Evolutionary conservation across 2,113 vertebrate genomes (phyloP).

Genomic region (Myocastor coypus): DNA sequence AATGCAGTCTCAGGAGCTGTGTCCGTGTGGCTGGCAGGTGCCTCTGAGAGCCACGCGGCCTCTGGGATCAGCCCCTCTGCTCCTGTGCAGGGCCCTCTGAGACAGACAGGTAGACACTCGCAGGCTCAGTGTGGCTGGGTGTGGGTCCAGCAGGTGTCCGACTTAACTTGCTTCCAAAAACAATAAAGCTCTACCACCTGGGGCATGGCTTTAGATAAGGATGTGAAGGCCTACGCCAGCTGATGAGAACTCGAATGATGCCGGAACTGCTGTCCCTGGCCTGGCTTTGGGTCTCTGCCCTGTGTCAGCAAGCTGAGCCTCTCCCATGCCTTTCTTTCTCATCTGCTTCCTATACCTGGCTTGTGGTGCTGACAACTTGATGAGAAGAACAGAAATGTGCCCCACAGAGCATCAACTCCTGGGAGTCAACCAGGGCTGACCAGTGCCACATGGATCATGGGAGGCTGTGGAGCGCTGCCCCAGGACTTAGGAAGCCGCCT

Average conservation of each 20-base stretch:
- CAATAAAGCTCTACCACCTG: not conserved
- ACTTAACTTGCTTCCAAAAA: not conserved
- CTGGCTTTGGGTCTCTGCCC: not conserved
- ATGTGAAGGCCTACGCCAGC: not conserved
- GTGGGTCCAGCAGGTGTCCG: not conserved
- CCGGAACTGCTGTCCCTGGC: rapidly evolving
- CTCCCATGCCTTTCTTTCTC: not conserved
- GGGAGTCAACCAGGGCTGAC: no score
- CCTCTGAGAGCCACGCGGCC: not conserved
- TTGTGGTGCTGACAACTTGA: not conserved
- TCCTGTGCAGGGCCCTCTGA: not conserved
- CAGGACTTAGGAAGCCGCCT: not conserved
- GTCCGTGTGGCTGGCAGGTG: not conserved
- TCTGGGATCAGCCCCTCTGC: not conserved
- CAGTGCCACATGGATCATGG: not conserved
- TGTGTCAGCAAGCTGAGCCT: no score
- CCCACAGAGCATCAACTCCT: rapidly evolving
- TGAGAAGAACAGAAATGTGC: not conserved
- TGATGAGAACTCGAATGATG: not conserved
- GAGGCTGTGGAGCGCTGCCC: not conserved
- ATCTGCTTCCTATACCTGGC: not conserved
- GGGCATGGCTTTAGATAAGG: not conserved
- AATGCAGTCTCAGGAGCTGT: not conserved
- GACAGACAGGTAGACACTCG: not conserved
- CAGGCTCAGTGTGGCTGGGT: not conserved